Evolutionary conservation across 2,888 invertebrate genomes (phyloP), one percentile per base, ranked within the genome.

Genomic region (Lasioglossum malachurum): DNA sequence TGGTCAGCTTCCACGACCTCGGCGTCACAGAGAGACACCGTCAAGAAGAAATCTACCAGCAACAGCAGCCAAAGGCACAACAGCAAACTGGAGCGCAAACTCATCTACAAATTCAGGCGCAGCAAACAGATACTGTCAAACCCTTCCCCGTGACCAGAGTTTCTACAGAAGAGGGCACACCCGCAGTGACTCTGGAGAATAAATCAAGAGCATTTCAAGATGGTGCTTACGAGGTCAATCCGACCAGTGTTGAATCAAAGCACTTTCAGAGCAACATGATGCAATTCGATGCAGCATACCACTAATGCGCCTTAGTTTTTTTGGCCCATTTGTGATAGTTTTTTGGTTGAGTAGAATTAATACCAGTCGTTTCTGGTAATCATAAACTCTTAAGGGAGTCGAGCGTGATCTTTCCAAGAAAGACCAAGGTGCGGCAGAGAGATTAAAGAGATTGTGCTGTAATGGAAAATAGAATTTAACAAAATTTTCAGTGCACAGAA

Each of bases 1-100:
- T 96, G 91, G 96, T 96, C 92, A 96, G 96, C 93, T 96, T 96
- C 91, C 96, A 96, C 93, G 96, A 96, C 92, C 94, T 95, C 92
- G 95, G 93, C 92, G 94, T 95, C 84, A 92, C 94, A 84, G 94
- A 95, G 89, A 92, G 93, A 84, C 94, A 95, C 87, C 94, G 95
- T 38, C 95, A 95, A 91, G 95, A 94, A 93, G 95, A 95, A 83
- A 94, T 95, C 89, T 95, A 95, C 90, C 95, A 95, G 80, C 95
- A 95, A 80, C 94, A 95, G 89, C 94, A 90, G 80, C 91, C 88
- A 79, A 90, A 91, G 90, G 87, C 87, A 53, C 92, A 92, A 74
- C 91, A 91, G 81, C 92, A 91, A 87, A 82, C 88, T 69, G 86
- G 89, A 87, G 86, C 84, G 74, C 91, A 91, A 82, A 85, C 88